Percentiles rank a stretch among this genome's conserved stretches.
Evolutionary conservation across 2,113 vertebrate species (phyloP).

Genomic region (Hepsetus odoe): DNA sequence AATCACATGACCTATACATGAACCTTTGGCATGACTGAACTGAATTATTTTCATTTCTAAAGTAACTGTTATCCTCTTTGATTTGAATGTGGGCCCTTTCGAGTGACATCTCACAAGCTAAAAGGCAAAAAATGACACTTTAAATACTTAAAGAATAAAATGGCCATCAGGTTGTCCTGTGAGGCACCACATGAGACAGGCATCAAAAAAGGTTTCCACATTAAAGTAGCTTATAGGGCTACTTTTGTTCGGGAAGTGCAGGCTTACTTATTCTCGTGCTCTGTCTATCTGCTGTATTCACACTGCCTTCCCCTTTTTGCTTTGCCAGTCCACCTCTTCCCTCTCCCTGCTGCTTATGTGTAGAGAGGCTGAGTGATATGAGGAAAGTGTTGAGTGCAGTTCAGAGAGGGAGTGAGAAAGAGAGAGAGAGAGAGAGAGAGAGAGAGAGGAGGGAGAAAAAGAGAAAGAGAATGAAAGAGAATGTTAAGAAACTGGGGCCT

Average conservation of each 20-base stretch:
- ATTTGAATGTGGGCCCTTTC: neutral
- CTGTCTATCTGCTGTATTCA: conserved; percentile 20
- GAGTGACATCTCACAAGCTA: neutral
- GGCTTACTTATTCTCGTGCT: neutral
- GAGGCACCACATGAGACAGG: neutral
- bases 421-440: neutral
- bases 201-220: neutral
- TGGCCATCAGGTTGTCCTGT: neutral
- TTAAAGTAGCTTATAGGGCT: neutral
- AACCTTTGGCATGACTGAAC: neutral
- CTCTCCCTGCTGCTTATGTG: neutral
- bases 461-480: neutral
- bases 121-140: conserved; percentile 22
- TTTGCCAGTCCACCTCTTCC: neutral
- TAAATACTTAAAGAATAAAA: conserved; percentile 4
- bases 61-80: neutral
- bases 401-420: neutral
- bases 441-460: neutral
- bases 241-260: neutral
- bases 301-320: conserved; percentile 11
- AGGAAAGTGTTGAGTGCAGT: neutral
- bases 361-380: conserved; percentile 16
- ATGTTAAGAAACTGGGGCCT: neutral
- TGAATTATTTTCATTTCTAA: neutral
- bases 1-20: neutral